Evolutionary conservation across 2,113 vertebrate species (phyloP), one percentile per base, ranked within the genome.

Genomic region (Gasterosteus aculeatus): DNA sequence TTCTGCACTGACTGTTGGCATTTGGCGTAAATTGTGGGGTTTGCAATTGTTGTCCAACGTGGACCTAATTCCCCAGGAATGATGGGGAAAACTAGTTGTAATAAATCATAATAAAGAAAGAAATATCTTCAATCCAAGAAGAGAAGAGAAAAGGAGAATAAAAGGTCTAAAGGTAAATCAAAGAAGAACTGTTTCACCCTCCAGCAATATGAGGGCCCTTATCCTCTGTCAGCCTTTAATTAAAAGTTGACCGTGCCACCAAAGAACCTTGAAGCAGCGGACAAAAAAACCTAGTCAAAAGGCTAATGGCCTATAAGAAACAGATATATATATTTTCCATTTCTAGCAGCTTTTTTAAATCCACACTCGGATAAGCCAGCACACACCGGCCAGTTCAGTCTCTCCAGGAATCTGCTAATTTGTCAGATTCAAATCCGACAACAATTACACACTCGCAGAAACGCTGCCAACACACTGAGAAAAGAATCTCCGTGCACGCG

Each of bases 171-270:
- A 76, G 49, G 62, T 81, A 73, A 78, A 75, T 69, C 60, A 69
- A 35, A 58, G 69, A 63, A 54, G 65, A 76, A 31, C 51, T 0
- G 1, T 39, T 79, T 58, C 38, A 14, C 42, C 69, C 63, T 69
- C 29, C 35, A 57, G 60, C 58, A 51, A 47, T 70, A 62, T 80
- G 71, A 75, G 53, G 58, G 60, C 77, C 76, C 75, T 59, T 85
- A 72, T 81, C 81, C 38, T 46, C 76, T 84, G 77, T 85, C 76
- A 78, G 78, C 72, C 84, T 85, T 80, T 87, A 91, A 93, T 92
- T 85, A 91, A 88, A 80, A 88, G 91, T 90, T 90, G 88, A 88
- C 89, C 38, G 59, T 42, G 69, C 86, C 83, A 80, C 88, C 75
- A 88, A 73, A 69, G 77, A 61, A 82, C 80, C 78, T 78, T 81